Evolutionary conservation across 2,113 vertebrate species (phyloP).

Genomic region (Neomonachus schauinslandi): DNA sequence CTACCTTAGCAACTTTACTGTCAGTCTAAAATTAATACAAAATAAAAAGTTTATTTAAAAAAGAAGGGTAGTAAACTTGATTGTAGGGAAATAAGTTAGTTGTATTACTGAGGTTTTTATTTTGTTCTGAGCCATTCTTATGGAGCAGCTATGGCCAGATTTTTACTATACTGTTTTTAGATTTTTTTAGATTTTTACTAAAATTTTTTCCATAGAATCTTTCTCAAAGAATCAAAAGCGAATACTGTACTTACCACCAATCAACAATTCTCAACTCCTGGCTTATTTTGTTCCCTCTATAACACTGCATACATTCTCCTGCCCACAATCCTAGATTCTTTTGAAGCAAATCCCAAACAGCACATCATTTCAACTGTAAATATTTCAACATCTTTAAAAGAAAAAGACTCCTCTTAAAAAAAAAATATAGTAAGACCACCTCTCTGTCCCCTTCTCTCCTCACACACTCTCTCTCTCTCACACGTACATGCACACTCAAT

Average conservation of each 20-base stretch:
- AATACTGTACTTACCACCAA: neutral
- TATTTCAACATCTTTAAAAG: constrained; percentile 2
- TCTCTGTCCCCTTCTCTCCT: neutral
- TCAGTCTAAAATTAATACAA: constrained; percentile 35
- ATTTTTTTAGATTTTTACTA: no score
- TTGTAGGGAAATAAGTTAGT: neutral
- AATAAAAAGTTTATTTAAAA: neutral
- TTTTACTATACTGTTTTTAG: neutral
- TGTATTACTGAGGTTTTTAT: neutral
- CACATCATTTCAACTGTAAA: neutral
- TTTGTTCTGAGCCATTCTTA: neutral
- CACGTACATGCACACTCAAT: neutral
- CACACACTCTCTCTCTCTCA: no score
- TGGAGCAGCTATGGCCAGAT: neutral
- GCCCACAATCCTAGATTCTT: neutral
- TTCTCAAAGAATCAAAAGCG: neutral
- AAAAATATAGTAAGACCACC: neutral
- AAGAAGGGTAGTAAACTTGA: neutral
- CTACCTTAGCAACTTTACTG: neutral
- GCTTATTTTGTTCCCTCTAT: neutral
- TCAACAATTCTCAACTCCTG: neutral
- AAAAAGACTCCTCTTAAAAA: neutral
- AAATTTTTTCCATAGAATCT: no score
- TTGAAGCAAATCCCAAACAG: neutral
- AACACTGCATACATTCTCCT: neutral